Conservation (phyloP, 2,888 invertebrate species). For the Euspilapteryx auroguttella region DNA sequence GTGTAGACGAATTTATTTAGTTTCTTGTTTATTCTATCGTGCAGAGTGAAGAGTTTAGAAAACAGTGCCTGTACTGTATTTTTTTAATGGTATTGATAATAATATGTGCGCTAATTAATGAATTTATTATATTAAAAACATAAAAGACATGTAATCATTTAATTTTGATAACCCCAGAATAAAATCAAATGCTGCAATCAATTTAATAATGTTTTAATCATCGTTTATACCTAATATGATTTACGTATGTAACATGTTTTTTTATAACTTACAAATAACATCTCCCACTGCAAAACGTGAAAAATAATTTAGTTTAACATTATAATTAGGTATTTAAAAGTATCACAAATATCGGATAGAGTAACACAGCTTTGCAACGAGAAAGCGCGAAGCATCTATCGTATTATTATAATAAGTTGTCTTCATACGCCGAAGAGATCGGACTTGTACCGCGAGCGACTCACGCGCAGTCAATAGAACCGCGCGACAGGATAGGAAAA, state of each 20-base stretch:
- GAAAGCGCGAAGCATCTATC: conserved; percentile 50
- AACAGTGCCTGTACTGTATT: conserved; percentile 1
- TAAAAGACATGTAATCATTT: no score
- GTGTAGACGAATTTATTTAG: no score
- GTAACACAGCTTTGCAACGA: conserved; percentile 29
- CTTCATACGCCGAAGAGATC: neutral
- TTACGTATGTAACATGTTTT: no score
- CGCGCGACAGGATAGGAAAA: no score
- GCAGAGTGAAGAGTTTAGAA: neutral
- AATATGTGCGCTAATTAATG: no score
- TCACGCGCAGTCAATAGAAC: neutral
- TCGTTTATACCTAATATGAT: no score
- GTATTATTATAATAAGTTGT: conserved; percentile 6
- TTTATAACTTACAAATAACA: no score
- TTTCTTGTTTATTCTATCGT: no score
- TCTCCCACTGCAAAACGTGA: no score
- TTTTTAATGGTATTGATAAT: conserved; percentile 1
- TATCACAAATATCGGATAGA: conserved; percentile 58
- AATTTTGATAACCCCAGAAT: no score
- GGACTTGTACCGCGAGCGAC: neutral
- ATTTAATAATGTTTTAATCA: conserved; percentile 50
- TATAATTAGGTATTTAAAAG: conserved; percentile 54
- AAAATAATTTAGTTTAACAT: conserved; percentile 59
- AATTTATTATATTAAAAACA: no score
- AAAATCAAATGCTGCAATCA: no score